Evolutionary conservation across 2,888 invertebrate genomes (phyloP), one percentile per base, ranked within the genome.

Genomic region (Pardosa pseudoannulata): DNA sequence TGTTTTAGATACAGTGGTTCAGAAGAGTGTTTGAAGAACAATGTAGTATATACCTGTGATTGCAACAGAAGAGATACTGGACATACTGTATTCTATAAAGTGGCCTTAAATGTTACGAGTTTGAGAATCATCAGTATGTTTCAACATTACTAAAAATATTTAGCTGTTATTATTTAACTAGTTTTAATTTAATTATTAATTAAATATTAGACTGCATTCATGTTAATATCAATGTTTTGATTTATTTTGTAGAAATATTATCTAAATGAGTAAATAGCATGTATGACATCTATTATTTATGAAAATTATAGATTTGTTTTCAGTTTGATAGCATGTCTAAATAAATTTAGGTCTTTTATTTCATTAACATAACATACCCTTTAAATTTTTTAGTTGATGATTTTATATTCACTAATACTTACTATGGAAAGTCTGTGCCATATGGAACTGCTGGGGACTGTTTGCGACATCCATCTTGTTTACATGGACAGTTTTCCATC

Each of bases 401-500:
- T 91, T 95, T 93, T 90, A 95, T 94, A 16, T 97, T 96, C 91
- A 94, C 96, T 0, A 91, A 91, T 86, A 93, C 93, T 72, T 91
- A 91, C 28, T 92, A 93, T 74, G 94, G 95, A 0, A 92, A 92
- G 68, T 92, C 92, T 87, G 93, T 95, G 89, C 93, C 94, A 36
- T 96, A 93, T 90, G 97, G 95, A 0, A 94, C 95, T 73, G 96
- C 96, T 19, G 96, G 96, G 0, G 96, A 96, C 91, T 97, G 97
- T 91, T 96, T 96, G 91, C 95, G 95, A 91, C 93, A 93, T 62
- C 92, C 92, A 1, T 92, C 93, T 88, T 97, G 96, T 91, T 95
- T 96, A 1, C 96, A 96, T 65, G 95, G 95, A 0, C 92, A 93
- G 88, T 95, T 95, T 91, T 94, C 94, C 36, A 94, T 96, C 56